A percentile compares a stretch with the other conserved stretches of the same genome.
Conservation (phyloP, 2,797 vertebrate species). For the Rhodeus uyekii region DNA sequence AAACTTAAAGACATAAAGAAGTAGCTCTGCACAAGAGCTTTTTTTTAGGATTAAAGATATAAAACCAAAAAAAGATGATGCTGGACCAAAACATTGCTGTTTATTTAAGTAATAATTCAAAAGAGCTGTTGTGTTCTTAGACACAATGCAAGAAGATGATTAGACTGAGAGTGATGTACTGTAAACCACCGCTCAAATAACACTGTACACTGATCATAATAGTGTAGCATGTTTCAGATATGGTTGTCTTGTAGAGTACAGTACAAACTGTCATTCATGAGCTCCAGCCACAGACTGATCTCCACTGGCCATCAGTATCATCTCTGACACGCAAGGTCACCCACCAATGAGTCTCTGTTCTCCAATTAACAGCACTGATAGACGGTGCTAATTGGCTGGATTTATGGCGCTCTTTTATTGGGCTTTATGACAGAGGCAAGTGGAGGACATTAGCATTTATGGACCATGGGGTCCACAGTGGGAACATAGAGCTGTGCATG, state of each 20-base stretch:
- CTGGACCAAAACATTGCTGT: no score
- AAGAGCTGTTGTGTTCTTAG: background rate
- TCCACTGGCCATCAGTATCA: conserved; percentile 59
- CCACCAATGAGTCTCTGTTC: conserved; percentile 77
- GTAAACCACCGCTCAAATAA: background rate
- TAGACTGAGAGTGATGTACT: background rate
- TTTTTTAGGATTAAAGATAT: no score
- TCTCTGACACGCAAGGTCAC: conserved; percentile 79
- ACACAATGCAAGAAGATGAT: background rate
- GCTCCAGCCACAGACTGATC: conserved; percentile 66
- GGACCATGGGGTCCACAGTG: conserved; percentile 72
- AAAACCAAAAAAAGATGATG: no score
- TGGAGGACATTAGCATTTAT: conserved; percentile 83
- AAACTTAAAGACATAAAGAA: no score
- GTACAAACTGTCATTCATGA: background rate
- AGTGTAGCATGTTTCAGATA: background rate
- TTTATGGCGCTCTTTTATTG: conserved; percentile 83
- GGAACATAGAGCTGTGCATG: conserved; percentile 11
- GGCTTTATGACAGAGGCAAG: conserved; percentile 83
- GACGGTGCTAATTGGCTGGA: conserved; percentile 83
- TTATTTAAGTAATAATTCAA: background rate
- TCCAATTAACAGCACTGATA: conserved; percentile 84
- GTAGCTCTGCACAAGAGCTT: no score
- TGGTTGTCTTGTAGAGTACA: background rate
- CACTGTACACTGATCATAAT: background rate